Evolutionary conservation across 1,140 invertebrate genomes (phyloP), one percentile per base, ranked within the genome.

Genomic region (Hylyphantes graminicola): DNA sequence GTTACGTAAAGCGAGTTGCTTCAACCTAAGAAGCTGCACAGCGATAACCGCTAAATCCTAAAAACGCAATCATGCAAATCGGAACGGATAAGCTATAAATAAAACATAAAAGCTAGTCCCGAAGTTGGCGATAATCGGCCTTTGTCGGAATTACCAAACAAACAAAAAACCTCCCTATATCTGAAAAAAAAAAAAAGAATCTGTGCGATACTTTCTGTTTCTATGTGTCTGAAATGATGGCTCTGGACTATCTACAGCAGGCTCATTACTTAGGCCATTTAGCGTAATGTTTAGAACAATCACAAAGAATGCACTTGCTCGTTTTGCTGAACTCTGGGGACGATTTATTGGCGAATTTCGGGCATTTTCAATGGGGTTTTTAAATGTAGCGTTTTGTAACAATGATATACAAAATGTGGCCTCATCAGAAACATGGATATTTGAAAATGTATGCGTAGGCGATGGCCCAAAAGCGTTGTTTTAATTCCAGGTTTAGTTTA

Each of bases 41-140:
- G 76, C 76, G 76, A 78, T 78, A 78, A 77, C 74, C 74, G 59
- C 74, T 77, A 77, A 77, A 78, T 61, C 63, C 76, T 78, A 65
- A 78, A 78, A 78, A 78, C 50, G 76, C 76, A 78, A 78, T 78
- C 76, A 78, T 78, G 76, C 63, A 78, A 78, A 78, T 78, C 76
- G 67, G 76, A 53, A 53, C 11, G 63, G 76, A 78, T 78, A 78
- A 78, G 76, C 63, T 78, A 78, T 78, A 78, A 78, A 78, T 78
- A 78, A 78, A 78, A 78, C 76, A 78, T 78, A 78, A 78, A 78
- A 65, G 76, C 63, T n/a, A 78, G 76, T 78, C 48, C 17, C 50
- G 74, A 65, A 77, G 59, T 64, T 53, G 61, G 76, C 63, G 76
- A 78, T 78, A 78, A 78, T 78, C 61, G 75, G 63, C 51, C 73